These are phyloP conservation scores for Platycheirus rosarum DNA, from an alignment of 2,888 invertebrate species.

Conservation along the genomic window DNA sequence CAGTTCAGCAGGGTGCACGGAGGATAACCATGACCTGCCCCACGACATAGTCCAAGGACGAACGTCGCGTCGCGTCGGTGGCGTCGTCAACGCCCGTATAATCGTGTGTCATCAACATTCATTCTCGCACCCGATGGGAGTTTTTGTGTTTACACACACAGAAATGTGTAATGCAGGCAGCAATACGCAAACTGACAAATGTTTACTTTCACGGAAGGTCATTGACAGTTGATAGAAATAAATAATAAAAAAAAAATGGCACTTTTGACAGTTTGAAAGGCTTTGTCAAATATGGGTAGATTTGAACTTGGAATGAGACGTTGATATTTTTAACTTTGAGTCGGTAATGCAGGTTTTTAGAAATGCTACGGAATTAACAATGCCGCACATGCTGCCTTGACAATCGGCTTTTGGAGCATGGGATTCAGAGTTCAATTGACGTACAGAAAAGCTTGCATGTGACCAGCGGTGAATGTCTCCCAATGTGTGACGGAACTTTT, in stretches of 20 bases:
- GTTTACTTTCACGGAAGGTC: constrained; percentile 33
- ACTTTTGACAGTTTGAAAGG: constrained; percentile 18
- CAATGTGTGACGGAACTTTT: no score
- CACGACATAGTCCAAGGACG: constrained; percentile 74
- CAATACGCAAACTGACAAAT: background rate
- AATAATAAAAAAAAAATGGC: background rate
- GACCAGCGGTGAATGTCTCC: no score
- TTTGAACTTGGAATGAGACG: background rate
- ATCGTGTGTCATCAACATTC: constrained; percentile 66
- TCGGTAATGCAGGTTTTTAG: no score
- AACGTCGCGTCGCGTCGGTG: constrained; percentile 16
- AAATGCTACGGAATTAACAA: no score
- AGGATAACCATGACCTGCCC: constrained; percentile 71
- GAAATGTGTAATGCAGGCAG: constrained; percentile 2
- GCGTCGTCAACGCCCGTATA: constrained; percentile 43
- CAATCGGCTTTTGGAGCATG: no score
- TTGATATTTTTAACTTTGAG: background rate
- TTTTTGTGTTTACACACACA: constrained; percentile 31
- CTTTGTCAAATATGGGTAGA: constrained; percentile 21
- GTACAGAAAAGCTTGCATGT: no score
- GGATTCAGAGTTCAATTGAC: no score
- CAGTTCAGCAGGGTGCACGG: constrained; percentile 64
- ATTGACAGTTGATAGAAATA: constrained; percentile 19
- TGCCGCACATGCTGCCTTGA: no score
- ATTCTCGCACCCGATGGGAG: constrained; percentile 30